Base-by-base conservation (phyloP, 2,113 vertebrate species). In the Brachirus orientalis region DNA sequence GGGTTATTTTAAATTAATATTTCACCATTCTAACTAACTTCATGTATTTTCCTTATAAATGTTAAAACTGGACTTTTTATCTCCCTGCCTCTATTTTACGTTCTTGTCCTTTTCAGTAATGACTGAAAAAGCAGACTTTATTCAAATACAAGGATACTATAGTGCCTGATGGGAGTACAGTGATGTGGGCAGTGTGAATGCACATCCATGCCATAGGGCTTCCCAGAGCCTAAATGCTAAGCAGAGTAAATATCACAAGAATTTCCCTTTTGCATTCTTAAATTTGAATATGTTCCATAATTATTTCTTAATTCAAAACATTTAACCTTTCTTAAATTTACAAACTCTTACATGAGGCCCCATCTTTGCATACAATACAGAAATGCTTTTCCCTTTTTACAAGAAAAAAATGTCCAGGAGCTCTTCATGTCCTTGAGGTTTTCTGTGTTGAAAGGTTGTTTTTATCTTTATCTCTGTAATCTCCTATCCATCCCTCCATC, bases 391-490 rank as follows among this genome's bases (percentile, higher is more conserved):
- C 10, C 65, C 79, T 61, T 48, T 83, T 75, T 86, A 88, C 73
- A 85, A 78, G 63, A 69, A 64, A 72, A 53, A 53, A 35, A 83
- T 83, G 88, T 92, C 88, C 92, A 88, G 89, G 70, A 72, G 77
- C 51, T 66, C 54, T 81, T 80, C 77, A 83, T 87, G 71, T 86
- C 66, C 71, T 79, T 75, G 46, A 78, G 68, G 80, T 83, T 40
- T 52, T 80, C 66, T 6, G n/a, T 67, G 65, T 84, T 77, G 69
- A 70, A 82, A 85, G 77, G 75, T 65, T 41, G 66, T 85, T 87
- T 81, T 85, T 71, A 85, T 86, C 73, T 79, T 41, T 61, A 70
- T 20, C 37, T 46, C 41, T 83, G 53, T 75, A 70, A 80, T 82
- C 50, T 71, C 79, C 69, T 58, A 38, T 33, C 55, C 50, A 28